Conservation (phyloP, 1,140 invertebrate species). For the Drosophila sturtevanti region DNA sequence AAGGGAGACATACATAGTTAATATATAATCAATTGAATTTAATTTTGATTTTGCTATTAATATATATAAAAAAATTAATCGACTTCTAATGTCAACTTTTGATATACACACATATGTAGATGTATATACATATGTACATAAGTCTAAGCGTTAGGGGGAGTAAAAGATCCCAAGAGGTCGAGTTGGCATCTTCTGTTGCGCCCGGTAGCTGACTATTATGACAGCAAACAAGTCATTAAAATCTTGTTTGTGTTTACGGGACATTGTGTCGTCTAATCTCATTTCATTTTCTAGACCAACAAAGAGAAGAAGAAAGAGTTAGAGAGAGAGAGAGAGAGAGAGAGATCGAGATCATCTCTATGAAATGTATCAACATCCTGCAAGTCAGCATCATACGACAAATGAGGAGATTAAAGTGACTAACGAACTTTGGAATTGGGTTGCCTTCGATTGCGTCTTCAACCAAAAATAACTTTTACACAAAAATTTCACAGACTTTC, state of each 20-base stretch:
- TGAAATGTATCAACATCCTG: slow-evolving; percentile 4
- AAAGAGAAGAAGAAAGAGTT: neutral
- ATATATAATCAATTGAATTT: no score
- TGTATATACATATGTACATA: no score
- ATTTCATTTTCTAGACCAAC: neutral
- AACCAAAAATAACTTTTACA: slow-evolving; percentile 32
- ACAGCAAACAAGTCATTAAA: slow-evolving; percentile 72
- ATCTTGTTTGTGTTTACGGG: slow-evolving; percentile 55
- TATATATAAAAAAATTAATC: no score
- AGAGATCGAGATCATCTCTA: slow-evolving; percentile 30
- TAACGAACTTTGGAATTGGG: slow-evolving; percentile 52
- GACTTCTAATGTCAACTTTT: no score
- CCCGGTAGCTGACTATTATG: slow-evolving; percentile 75
- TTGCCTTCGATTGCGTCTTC: slow-evolving; percentile 31
- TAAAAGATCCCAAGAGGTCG: neutral
- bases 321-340: neutral
- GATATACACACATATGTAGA: no score
- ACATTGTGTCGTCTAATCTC: neutral
- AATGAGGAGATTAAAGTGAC: slow-evolving; percentile 1
- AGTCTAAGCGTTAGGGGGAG: neutral
- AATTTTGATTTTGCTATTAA: no score
- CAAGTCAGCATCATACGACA: neutral
- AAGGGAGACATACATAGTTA: no score
- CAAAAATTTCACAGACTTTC: neutral
- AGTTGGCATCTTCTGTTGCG: slow-evolving; percentile 25